phyloP scores from a whole-genome alignment of 2,888 invertebrate genomes.

The Melanotus villosus region DNA sequence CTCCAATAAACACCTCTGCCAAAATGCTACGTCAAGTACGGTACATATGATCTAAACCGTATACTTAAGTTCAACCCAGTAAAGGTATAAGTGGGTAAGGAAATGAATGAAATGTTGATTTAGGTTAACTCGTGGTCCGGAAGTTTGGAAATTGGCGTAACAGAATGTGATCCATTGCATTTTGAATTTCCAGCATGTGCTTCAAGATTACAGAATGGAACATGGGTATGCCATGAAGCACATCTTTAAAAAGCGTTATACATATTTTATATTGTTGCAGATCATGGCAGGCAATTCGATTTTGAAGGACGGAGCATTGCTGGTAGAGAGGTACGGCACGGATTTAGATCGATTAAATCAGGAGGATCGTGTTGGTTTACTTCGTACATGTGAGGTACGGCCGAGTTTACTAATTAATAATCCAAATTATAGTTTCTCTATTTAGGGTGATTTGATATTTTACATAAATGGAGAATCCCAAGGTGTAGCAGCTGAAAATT shows the following conservation, averaged over 20 bases:
- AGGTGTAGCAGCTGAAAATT: conserved; percentile 85
- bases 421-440: too few species aligned
- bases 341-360: conserved; percentile 87
- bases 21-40: too few species aligned
- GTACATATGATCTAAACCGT: too few species aligned
- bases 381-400: conserved; percentile 82
- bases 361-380: conserved; percentile 88
- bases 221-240: too few species aligned
- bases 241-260: conserved; percentile 19
- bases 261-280: conserved; percentile 64
- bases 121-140: conserved; percentile 88
- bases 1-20: too few species aligned
- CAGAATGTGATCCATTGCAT: conserved; percentile 78
- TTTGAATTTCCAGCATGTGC: conserved; percentile 83
- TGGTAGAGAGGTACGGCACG: conserved; percentile 87
- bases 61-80: too few species aligned
- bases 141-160: conserved; percentile 83
- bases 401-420: neutral
- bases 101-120: conserved; percentile 44
- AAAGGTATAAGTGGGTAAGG: too few species aligned
- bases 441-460: conserved; percentile 86
- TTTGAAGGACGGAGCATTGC: conserved; percentile 85
- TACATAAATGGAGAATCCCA: conserved; percentile 91
- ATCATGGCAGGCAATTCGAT: conserved; percentile 91
- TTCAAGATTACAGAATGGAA: conserved; percentile 83